Percentiles rank a stretch among this genome's conserved stretches.
Conservation (phyloP, 2,888 invertebrate genomes). For the Drosophila conformis region DNA sequence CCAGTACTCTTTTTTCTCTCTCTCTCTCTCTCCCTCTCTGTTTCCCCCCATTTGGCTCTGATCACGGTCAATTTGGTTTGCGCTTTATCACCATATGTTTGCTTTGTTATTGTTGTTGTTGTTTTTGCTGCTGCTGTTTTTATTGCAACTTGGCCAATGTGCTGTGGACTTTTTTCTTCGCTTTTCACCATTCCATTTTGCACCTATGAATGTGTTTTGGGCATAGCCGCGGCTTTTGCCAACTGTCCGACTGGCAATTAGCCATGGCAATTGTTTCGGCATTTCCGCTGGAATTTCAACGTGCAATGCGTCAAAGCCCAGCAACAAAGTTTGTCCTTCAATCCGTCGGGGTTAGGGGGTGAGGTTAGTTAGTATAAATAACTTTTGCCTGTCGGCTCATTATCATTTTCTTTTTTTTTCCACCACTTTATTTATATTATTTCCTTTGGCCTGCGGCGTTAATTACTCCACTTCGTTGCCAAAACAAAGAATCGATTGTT, state of each 20-base stretch:
- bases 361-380: conserved; percentile 33
- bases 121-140: conserved; percentile 19
- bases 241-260: conserved; percentile 61
- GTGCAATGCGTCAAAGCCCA: conserved; percentile 45
- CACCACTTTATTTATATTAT: conserved; percentile 33
- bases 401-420: conserved; percentile 53
- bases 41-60: conserved; percentile 3
- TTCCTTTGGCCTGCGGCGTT: conserved; percentile 34
- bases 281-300: conserved; percentile 71
- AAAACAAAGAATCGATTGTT: conserved; percentile 43
- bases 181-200: conserved; percentile 56
- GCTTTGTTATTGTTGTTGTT: conserved; percentile 24
- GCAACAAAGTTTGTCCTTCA: conserved; percentile 61
- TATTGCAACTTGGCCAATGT: conserved; percentile 49
- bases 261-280: conserved; percentile 61
- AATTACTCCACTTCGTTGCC: conserved; percentile 58
- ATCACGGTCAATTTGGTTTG: conserved; percentile 61
- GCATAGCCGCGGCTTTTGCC: conserved; percentile 8
- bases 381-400: conserved; percentile 48
- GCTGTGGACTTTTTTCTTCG: conserved; percentile 19
- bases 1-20: no score
- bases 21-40: conserved; percentile 2
- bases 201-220: conserved; percentile 42
- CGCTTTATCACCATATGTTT: conserved; percentile 32
- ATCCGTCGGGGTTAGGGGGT: not conserved